Evolutionary conservation across 2,888 invertebrate genomes (phyloP).

Genomic region (Drosophila maculinotata): DNA sequence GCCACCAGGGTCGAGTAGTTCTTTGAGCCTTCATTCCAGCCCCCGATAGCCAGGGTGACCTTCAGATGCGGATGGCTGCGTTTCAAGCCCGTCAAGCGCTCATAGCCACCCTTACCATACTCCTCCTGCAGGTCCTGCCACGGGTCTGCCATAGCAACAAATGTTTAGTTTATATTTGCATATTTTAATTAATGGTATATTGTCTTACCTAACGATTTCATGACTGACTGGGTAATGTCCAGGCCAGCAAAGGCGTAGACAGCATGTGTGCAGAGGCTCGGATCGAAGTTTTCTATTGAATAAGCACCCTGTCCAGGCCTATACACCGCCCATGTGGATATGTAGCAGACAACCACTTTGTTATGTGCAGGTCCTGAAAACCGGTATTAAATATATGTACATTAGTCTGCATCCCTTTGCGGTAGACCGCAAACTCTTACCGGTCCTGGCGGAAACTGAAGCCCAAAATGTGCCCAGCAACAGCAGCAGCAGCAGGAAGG

Average conservation of each 20-base stretch:
- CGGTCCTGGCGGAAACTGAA: conserved; percentile 77
- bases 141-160: conserved; percentile 86
- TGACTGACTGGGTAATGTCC: conserved; percentile 88
- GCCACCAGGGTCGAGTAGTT: conserved; percentile 87
- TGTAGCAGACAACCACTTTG: conserved; percentile 92
- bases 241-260: conserved; percentile 94
- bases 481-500: conserved; percentile 33
- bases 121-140: conserved; percentile 91
- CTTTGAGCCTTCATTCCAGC: conserved; percentile 95
- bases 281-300: conserved; percentile 89
- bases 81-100: conserved; percentile 89
- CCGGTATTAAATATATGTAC: not conserved
- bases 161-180: conserved; percentile 32
- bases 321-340: conserved; percentile 92
- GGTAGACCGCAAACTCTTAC: conserved; percentile 58
- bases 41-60: conserved; percentile 93
- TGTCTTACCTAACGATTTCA: conserved; percentile 89
- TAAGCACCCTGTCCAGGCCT: conserved; percentile 89
- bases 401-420: conserved; percentile 40
- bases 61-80: conserved; percentile 89
- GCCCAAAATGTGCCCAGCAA: conserved; percentile 68
- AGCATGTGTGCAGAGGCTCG: conserved; percentile 91
- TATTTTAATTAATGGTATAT: conserved; percentile 6
- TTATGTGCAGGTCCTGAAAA: conserved; percentile 88
- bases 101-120: conserved; percentile 90